Base-by-base conservation (phyloP, 2,797 vertebrate species). In the Eulemur coronatus region DNA sequence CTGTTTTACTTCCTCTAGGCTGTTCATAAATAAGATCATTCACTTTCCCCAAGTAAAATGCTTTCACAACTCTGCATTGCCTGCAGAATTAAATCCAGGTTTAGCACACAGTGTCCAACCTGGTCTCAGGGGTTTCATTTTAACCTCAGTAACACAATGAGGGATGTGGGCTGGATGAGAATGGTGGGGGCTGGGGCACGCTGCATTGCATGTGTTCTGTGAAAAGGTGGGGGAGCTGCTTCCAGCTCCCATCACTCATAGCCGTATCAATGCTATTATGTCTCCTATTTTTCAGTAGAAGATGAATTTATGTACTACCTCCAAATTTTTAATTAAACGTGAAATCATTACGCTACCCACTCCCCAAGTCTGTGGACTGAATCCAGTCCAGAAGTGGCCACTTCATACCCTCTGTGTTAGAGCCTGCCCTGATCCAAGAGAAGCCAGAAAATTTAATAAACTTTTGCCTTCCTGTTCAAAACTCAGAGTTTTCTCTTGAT, bases 31-130 rank as follows among this genome's bases (percentile, higher is more conserved):
- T 46, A 28, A 22, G 33, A 87, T 93, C 33, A 43, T 73, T 61
- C 30, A 52, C 13, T 84, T 93, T 72, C 8, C 46, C 33, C 70
- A 79, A 43, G 46, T 91, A 92, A 96, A 97, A 97, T 93, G 24
- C 17, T 55, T 57, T 93, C 30, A n/a, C 78, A 85, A 79, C 33
- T 57, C 18, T 8, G 15, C 26, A 33, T 41, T 70, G 38, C 22
- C 26, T 72, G 82, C 18, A 84, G 86, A 91, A 52, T 50, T 28
- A 84, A 93, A 84, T 35, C 4, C 52, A 76, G 52, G 10, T 43
- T 86, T 75, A 91, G 33, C 26, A 70, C 4, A 35, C 46, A 50
- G 43, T 82, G n/a, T 84, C 43, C 63, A 70, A 28, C 72, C 46
- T 61, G 79, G 69, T 67, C 65, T 84, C 69, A 55, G 63, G 33